Conservation (phyloP, 2,113 vertebrate genomes). For the Pardalotus punctatus region DNA sequence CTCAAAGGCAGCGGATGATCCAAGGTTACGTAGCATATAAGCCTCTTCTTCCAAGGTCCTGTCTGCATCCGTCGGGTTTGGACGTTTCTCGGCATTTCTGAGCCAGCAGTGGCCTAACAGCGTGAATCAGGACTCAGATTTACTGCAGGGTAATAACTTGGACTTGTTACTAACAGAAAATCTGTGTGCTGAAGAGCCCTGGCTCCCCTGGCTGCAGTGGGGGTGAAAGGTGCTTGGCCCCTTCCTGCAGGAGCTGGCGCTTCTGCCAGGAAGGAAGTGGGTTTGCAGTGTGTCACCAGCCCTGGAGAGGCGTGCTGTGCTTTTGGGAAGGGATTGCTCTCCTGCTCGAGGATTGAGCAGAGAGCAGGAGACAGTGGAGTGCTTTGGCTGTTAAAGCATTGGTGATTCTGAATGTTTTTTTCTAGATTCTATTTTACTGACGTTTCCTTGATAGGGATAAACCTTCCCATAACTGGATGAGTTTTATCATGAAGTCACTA, state of each 20-base stretch:
- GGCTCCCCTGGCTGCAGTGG: not conserved
- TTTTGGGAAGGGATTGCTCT: not conserved
- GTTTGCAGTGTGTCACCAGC: not conserved
- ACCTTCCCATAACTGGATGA: not conserved
- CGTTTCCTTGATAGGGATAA: constrained; percentile 19
- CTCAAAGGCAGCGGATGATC: not conserved
- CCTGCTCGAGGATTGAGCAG: not conserved
- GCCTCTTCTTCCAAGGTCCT: not conserved
- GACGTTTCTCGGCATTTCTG: constrained; percentile 22
- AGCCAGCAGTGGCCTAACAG: not conserved
- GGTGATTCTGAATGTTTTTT: constrained; percentile 49
- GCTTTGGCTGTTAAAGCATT: constrained; percentile 47
- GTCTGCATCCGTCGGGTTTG: not conserved
- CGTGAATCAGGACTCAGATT: not conserved
- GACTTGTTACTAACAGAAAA: not conserved
- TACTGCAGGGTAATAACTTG: constrained; percentile 4
- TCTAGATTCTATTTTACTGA: constrained; percentile 41
- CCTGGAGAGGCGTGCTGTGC: not conserved
- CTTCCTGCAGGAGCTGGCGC: not conserved
- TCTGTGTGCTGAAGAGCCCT: not conserved
- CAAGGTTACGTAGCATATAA: not conserved
- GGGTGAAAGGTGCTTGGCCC: not conserved
- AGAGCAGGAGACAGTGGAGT: not conserved
- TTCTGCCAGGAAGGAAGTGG: constrained; percentile 3
- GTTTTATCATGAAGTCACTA: not conserved